Evolutionary conservation across 2,113 vertebrate genomes (phyloP).

Genomic region (Puffinus mauretanicus): DNA sequence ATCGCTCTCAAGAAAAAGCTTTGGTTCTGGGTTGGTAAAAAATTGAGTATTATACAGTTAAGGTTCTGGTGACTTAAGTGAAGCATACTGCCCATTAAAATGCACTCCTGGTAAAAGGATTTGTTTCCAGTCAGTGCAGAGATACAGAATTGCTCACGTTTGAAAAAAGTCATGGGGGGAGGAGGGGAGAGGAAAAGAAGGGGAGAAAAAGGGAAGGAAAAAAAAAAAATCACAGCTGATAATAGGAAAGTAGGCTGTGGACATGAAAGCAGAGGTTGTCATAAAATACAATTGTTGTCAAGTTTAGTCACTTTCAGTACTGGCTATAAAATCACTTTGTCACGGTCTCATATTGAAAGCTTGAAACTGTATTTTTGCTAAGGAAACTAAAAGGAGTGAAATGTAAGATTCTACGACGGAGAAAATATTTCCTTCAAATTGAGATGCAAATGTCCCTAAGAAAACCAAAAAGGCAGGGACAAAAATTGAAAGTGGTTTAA

Average conservation of each 20-base stretch:
- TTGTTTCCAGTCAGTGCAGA: slow-evolving; percentile 64
- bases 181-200: background rate
- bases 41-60: slow-evolving; percentile 70
- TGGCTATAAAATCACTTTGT: slow-evolving; percentile 76
- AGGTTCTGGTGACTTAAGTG: slow-evolving; percentile 58
- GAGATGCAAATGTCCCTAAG: background rate
- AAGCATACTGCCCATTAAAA: slow-evolving; percentile 61
- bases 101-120: slow-evolving; percentile 68
- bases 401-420: background rate
- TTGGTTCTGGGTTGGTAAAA: slow-evolving; percentile 61
- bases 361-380: slow-evolving; percentile 67
- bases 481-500: background rate
- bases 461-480: background rate
- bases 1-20: slow-evolving; percentile 53
- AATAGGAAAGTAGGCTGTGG: slow-evolving; percentile 62
- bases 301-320: slow-evolving; percentile 74
- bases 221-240: background rate
- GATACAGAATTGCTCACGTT: slow-evolving; percentile 58
- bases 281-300: slow-evolving; percentile 78
- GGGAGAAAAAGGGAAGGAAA: too few relatives aligned
- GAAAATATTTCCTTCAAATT: slow-evolving; percentile 2
- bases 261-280: slow-evolving; percentile 76
- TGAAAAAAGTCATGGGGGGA: background rate
- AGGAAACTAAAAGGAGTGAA: slow-evolving; percentile 50
- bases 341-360: slow-evolving; percentile 66